A percentile compares a stretch with the other conserved stretches of the same genome.
phyloP scores from a whole-genome alignment of 1,140 invertebrate genomes.

The Chrysomallon squamiferum region DNA sequence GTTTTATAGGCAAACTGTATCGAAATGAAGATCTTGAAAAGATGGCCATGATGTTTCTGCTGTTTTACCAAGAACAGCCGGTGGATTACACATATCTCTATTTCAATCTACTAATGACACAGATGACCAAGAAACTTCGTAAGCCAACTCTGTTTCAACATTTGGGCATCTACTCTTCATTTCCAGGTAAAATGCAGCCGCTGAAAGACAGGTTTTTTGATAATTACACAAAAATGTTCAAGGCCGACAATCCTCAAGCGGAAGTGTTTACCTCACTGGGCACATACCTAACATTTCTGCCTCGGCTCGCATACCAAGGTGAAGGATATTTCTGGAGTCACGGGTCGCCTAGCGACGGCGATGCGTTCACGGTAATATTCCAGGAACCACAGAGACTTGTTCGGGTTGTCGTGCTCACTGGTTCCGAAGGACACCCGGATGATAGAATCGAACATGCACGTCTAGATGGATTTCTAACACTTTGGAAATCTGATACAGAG shows the following conservation, averaged over 20 bases:
- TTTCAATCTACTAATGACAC: conserved; percentile 50
- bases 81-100: conserved; percentile 58
- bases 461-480: conserved; percentile 28
- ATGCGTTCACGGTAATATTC: conserved; percentile 36
- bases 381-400: conserved; percentile 30
- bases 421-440: conserved; percentile 25
- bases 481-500: conserved; percentile 10
- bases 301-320: conserved; percentile 26
- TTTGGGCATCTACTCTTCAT: conserved; percentile 55
- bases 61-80: conserved; percentile 60
- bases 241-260: conserved; percentile 43
- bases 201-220: conserved; percentile 72
- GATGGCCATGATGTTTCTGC: conserved; percentile 50
- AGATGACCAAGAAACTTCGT: conserved; percentile 26
- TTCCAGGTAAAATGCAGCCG: conserved; percentile 93
- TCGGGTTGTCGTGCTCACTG: conserved; percentile 35
- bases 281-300: conserved; percentile 24
- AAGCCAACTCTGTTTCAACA: conserved; percentile 61
- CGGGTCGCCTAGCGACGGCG: conserved; percentile 17
- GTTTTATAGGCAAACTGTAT: conserved; percentile 59
- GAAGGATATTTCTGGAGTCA: conserved; percentile 44
- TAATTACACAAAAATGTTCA: conserved; percentile 26
- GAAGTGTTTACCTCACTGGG: conserved; percentile 32
- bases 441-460: conserved; percentile 32
- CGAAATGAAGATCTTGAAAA: conserved; percentile 49